Evolutionary conservation across 2,888 invertebrate species (phyloP), one percentile per base, ranked within the genome.

Genomic region (Creontiades dilutus): DNA sequence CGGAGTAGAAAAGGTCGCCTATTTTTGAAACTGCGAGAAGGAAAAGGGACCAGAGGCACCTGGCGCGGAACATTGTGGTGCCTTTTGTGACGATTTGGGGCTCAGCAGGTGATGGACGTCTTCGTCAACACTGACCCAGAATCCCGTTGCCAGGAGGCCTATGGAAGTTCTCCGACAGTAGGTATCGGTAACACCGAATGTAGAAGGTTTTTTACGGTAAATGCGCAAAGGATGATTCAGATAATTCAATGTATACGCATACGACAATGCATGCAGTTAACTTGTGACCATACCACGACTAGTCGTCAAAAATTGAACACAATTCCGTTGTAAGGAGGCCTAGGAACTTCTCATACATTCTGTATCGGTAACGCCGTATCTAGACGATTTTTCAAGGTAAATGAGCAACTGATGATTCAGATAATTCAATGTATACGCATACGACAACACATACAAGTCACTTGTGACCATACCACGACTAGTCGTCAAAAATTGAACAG

Each of bases 1-100:
- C 13, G 76, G 82, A 11, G 12, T 19, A 37, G 80, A 52, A 82
- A 82, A 82, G 82, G 82, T 82, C 82, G 82, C 82, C 82, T 82
- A 82, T 82, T 82, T 82, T 52, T 82, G 82, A 82, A 52, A 52
- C 82, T 19, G 82, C n/a, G 80, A 23, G 28, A 48, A 16, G 46
- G 46, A 37, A 78, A 78, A 78, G 78, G 78, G 46, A 27, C 13
- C 46, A 7, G 46, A 28, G 46, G 46, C 78, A 78, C 78, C 78
- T 78, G 78, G 78, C 78, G 68, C 11, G 27, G 61, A 23, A 68
- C 68, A 68, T 68, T 68, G 68, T 68, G 68, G 23, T 19, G 68
- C 11, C 68, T 61, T 19, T 61, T 61, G 68, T 23, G 68, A 23
- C 68, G 68, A 52, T 52, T 52, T 16, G 52, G 52, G 52, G 16